These are phyloP conservation scores for Passer domesticus DNA, from an alignment of 2,113 vertebrate species.

Conservation along the genomic window DNA sequence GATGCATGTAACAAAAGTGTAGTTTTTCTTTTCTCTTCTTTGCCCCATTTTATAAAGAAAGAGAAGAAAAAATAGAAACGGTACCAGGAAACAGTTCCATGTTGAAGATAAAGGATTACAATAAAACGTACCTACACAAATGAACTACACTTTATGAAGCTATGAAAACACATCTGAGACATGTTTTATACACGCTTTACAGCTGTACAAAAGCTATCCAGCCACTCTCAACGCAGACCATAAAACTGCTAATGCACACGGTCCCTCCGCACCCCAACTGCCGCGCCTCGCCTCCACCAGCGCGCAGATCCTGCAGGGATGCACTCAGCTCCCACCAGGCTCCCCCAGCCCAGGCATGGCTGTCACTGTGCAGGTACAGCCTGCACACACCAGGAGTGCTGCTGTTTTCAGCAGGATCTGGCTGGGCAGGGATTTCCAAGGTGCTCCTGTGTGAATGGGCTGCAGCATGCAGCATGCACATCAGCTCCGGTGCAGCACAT, in stretches of 20 bases:
- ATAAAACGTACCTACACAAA: conserved; percentile 46
- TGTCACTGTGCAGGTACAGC: accelerated
- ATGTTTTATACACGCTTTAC: conserved; percentile 71
- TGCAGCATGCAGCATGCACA: not conserved
- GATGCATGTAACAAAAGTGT: conserved; percentile 27
- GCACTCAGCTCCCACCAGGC: accelerated
- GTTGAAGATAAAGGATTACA: conserved; percentile 70
- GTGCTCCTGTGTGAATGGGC: not conserved
- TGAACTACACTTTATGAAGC: conserved; percentile 66
- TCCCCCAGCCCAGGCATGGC: not conserved
- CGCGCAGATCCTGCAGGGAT: not conserved
- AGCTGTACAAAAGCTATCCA: conserved; percentile 68
- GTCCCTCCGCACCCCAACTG: not conserved
- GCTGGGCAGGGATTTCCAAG: not conserved
- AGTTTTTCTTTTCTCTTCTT: not conserved
- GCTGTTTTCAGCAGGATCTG: not conserved
- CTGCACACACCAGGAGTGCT: accelerated
- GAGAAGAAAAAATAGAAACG: not conserved
- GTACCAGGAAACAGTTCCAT: conserved; percentile 71
- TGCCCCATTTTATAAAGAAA: not conserved
- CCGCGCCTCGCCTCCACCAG: not conserved
- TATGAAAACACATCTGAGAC: conserved; percentile 68
- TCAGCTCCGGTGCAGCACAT: accelerated
- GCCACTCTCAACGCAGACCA: conserved; percentile 37
- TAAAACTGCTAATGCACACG: conserved; percentile 54